phyloP scores from a whole-genome alignment of 2,113 vertebrate species.

The Butastur rufipennis region DNA sequence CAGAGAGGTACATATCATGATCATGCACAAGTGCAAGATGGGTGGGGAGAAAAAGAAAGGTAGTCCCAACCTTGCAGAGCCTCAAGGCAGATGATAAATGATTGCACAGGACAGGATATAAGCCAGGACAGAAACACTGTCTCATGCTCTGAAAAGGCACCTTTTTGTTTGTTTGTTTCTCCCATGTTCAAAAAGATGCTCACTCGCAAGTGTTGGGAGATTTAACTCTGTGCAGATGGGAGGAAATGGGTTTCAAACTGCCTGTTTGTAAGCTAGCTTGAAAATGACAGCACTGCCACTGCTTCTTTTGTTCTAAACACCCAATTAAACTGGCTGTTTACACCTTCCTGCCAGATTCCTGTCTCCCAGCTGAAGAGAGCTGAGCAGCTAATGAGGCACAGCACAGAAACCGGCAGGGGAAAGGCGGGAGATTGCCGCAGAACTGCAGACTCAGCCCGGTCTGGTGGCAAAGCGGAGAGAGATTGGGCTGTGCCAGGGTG shows the following conservation, averaged over 20 bases:
- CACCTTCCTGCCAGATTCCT: conserved; percentile 54
- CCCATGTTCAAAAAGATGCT: neutral
- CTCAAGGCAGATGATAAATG: neutral
- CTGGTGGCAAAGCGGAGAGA: neutral
- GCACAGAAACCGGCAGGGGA: neutral
- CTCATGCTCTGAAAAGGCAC: neutral
- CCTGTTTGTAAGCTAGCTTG: conserved; percentile 35
- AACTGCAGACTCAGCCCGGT: neutral
- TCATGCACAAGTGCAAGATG: neutral
- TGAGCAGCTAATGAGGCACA: conserved; percentile 68
- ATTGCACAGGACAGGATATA: neutral
- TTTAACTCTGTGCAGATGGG: conserved; percentile 21
- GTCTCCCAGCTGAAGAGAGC: conserved; percentile 39
- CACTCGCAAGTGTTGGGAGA: neutral
- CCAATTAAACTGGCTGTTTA: conserved; percentile 71
- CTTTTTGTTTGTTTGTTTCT: neutral
- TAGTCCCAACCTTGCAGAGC: neutral
- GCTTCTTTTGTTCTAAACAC: conserved; percentile 57
- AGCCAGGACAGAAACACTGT: neutral
- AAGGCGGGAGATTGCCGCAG: neutral
- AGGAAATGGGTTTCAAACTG: conserved; percentile 40
- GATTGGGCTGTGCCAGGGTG: neutral
- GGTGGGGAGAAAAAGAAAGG: neutral
- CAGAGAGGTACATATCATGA: neutral
- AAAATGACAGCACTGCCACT: conserved; percentile 11